Evolutionary conservation across 2,797 vertebrate genomes (phyloP).

Genomic region (Takifugu rubripes): DNA sequence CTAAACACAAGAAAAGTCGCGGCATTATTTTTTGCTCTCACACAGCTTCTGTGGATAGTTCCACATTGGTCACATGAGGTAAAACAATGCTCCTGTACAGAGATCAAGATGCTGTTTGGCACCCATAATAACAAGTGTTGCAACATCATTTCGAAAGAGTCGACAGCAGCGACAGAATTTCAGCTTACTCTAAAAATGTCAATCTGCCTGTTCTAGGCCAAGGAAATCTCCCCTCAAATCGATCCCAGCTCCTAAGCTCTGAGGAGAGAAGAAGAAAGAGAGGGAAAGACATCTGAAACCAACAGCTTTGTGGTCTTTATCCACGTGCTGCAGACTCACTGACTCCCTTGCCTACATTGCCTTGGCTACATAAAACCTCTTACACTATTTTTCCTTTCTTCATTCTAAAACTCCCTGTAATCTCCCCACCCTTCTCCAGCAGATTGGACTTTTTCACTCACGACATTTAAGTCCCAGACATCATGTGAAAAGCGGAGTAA

Average conservation of each 20-base stretch:
- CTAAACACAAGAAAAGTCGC: constrained; percentile 14
- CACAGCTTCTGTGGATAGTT: constrained; percentile 26
- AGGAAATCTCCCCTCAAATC: constrained; percentile 69
- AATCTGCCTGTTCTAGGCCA: constrained; percentile 58
- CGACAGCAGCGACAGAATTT: constrained; percentile 63
- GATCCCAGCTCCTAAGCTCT: constrained; percentile 65
- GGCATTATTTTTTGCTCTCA: constrained; percentile 5
- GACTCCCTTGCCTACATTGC: constrained; percentile 51
- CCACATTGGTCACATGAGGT: constrained; percentile 34
- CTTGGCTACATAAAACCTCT: constrained; percentile 53
- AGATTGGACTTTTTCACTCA: constrained; percentile 52
- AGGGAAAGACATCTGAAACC: constrained; percentile 62
- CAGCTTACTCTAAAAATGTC: constrained; percentile 73
- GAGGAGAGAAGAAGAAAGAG: constrained; percentile 47
- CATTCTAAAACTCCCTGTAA: constrained; percentile 41
- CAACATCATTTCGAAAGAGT: constrained; percentile 49
- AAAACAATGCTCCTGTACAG: constrained; percentile 32
- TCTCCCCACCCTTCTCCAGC: constrained; percentile 48
- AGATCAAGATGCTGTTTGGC: constrained; percentile 20
- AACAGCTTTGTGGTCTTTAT: constrained; percentile 65
- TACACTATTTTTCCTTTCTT: constrained; percentile 55
- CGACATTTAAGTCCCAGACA: constrained; percentile 41
- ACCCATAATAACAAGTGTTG: constrained; percentile 32
- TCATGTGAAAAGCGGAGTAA: constrained; percentile 70
- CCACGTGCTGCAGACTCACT: constrained; percentile 68